Evolutionary conservation across 1,140 invertebrate species (phyloP), one percentile per base, ranked within the genome.

Genomic region (Callitettix versicolor): DNA sequence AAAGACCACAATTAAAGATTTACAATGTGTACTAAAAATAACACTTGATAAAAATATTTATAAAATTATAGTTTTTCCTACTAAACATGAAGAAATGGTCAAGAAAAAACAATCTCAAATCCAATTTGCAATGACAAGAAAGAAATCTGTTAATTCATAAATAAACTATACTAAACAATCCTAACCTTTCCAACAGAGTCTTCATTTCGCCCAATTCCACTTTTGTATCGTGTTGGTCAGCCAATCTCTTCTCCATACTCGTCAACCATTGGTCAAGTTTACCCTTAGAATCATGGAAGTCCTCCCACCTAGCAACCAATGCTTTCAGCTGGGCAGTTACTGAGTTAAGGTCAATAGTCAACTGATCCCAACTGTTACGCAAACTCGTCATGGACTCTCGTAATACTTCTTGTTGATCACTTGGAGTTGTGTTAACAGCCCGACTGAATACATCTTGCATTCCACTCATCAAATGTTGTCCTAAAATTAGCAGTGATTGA

Each of bases 121-220:
- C 26, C 26, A 30, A 30, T 30, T n/a, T n/a, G n/a, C n/a, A n/a
- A n/a, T n/a, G n/a, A n/a, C 26, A 9, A 30, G 26, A 30, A 9
- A 30, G 9, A 9, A 30, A 30, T 30, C 9, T 30, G 26, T 30
- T 30, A 30, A 30, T 30, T 30, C 9, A 4, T 30, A 3, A 30
- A 30, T 30, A 30, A 30, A 30, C 9, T 9, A 30, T 30, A 9
- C 26, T n/a, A n/a, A n/a, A 30, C 9, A 30, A 30, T 9, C 26
- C 26, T 30, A 30, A 91, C 64, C 88, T 81, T 66, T 95, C 92
- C 1, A 91, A 71, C 18, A 89, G 73, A 0, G 88, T 92, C 69
- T 91, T 92, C 82, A 94, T 92, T 72, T 93, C 90, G 47, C 88
- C 84, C 5, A 92, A 70, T 71, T 93, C 89, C 26, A 86, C 88